Evolutionary conservation across 1,140 invertebrate genomes (phyloP).

Genomic region (Papilio glaucus): DNA sequence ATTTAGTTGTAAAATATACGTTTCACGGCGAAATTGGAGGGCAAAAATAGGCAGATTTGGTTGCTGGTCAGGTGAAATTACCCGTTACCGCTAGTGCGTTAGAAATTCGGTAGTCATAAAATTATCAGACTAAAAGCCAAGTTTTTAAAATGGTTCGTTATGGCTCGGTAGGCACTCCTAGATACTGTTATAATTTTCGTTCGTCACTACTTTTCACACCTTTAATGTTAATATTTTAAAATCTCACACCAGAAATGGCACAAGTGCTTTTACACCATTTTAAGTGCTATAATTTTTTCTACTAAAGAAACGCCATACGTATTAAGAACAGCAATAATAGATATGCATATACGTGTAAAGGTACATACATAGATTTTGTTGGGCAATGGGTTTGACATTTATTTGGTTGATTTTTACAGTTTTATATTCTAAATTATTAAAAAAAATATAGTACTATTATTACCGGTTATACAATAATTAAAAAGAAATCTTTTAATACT

Average conservation of each 20-base stretch:
- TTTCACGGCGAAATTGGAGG: background rate
- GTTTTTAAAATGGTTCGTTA: no score
- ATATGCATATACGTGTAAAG: background rate
- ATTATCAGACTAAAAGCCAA: background rate
- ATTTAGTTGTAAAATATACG: constrained; percentile 8
- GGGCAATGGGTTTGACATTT: no score
- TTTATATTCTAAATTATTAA: no score
- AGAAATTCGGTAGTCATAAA: background rate
- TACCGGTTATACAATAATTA: no score
- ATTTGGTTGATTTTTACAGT: no score
- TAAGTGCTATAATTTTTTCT: background rate
- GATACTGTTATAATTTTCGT: background rate
- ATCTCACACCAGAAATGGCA: background rate
- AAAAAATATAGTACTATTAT: background rate
- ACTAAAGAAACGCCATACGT: background rate
- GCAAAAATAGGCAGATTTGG: background rate
- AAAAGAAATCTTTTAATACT: background rate
- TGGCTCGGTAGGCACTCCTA: no score
- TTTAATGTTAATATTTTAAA: background rate
- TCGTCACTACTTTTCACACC: background rate
- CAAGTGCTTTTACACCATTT: no score
- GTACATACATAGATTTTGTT: no score
- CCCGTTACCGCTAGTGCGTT: background rate
- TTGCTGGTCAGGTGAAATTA: background rate
- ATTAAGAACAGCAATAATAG: background rate